Conservation (phyloP, 1,140 invertebrate species). For the Lepidotrigona ventralis region DNA sequence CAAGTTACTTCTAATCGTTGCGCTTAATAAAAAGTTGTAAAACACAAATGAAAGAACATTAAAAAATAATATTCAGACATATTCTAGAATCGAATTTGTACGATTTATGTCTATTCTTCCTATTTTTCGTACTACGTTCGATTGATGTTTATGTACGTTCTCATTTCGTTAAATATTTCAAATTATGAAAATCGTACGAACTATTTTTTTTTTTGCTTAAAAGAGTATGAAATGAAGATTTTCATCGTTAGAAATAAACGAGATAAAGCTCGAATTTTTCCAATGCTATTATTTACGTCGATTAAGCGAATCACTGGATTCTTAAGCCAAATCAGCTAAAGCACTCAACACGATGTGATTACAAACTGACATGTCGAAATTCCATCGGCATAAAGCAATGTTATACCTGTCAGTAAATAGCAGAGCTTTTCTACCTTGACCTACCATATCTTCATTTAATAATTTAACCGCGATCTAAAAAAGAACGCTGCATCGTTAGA, state of each 20-base stretch:
- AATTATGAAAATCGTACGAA: not conserved
- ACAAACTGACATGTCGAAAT: slow-evolving; percentile 44
- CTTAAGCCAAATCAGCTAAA: not conserved
- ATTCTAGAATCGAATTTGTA: not conserved
- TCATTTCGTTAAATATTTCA: not conserved
- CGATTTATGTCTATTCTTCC: not conserved
- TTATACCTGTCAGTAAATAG: slow-evolving; percentile 47
- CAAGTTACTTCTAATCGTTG: not conserved
- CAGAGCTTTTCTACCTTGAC: slow-evolving; percentile 50
- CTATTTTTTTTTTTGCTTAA: not conserved
- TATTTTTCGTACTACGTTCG: not conserved
- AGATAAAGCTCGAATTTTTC: not conserved
- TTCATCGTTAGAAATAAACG: not conserved
- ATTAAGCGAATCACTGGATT: not conserved
- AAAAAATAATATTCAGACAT: not conserved
- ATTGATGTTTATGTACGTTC: not conserved
- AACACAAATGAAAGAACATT: not conserved
- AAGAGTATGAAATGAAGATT: too few species aligned
- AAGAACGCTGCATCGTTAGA: not conserved
- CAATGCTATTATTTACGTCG: not conserved
- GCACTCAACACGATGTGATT: slow-evolving; percentile 46
- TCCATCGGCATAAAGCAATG: slow-evolving; percentile 45
- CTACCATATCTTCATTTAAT: slow-evolving; percentile 39
- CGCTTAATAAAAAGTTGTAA: not conserved
- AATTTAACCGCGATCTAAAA: slow-evolving; percentile 37